Evolutionary conservation across 2,888 invertebrate species (phyloP).

Genomic region (Sphinx pinastri): DNA sequence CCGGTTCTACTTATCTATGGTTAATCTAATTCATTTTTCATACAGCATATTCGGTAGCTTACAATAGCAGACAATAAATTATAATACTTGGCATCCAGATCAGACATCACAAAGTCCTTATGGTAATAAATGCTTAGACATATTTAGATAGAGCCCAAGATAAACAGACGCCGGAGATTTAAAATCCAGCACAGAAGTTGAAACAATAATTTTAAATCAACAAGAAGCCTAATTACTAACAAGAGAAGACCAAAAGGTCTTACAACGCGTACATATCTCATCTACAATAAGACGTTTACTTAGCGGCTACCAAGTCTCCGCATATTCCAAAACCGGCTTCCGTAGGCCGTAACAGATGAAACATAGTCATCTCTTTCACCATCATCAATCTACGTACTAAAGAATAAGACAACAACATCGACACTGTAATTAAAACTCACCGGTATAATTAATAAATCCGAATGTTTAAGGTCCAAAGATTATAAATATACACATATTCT

Average conservation of each 20-base stretch:
- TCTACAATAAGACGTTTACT: constrained; percentile 23
- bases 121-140: too few species aligned
- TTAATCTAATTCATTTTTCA: background rate
- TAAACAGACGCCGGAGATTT: background rate
- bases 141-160: background rate
- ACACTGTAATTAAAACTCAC: constrained; percentile 20
- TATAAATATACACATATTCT: constrained; percentile 16
- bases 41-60: background rate
- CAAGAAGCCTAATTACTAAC: constrained; percentile 24
- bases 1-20: background rate
- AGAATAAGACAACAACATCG: constrained; percentile 8
- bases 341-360: background rate
- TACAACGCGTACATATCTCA: constrained; percentile 22
- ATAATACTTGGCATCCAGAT: too few species aligned
- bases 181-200: constrained; percentile 18
- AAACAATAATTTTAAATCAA: constrained; percentile 24
- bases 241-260: constrained; percentile 19
- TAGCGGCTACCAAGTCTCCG: constrained; percentile 16
- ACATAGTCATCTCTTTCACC: constrained; percentile 5
- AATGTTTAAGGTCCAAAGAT: constrained; percentile 25
- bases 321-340: constrained; percentile 16
- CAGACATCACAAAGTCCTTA: too few species aligned
- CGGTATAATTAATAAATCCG: constrained; percentile 25
- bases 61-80: background rate
- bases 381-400: background rate